These are phyloP conservation scores for Botrylloides violaceus DNA, from an alignment of 23 tunicate species.

Conservation along the genomic window DNA sequence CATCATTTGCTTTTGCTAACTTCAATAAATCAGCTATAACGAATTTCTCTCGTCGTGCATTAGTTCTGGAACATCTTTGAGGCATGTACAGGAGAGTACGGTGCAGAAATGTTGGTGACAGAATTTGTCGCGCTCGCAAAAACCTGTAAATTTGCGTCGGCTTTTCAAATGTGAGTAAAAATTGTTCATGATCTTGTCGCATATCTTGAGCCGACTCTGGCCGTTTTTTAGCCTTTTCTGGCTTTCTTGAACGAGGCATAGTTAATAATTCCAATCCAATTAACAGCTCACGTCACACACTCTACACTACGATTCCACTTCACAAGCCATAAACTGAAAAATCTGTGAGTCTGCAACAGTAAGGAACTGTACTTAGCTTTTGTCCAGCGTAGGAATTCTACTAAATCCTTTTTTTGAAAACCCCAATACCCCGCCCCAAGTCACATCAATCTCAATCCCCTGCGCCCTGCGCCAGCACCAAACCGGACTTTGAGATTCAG, in stretches of 20 bases:
- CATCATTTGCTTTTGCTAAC: not conserved
- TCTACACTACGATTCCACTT: too few relatives aligned
- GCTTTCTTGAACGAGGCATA: slow-evolving; percentile 74
- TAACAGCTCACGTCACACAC: too few relatives aligned
- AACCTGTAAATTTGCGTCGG: slow-evolving; percentile 90
- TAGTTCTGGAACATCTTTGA: slow-evolving; percentile 69
- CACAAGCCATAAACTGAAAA: too few relatives aligned
- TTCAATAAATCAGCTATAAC: not conserved
- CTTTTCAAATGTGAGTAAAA: slow-evolving; percentile 75
- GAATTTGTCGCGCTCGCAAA: slow-evolving; percentile 60
- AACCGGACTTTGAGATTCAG: too few relatives aligned
- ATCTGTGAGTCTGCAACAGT: too few relatives aligned
- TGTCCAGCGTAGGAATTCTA: too few relatives aligned
- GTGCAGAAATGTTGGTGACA: slow-evolving; percentile 69
- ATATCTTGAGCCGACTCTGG: slow-evolving; percentile 53
- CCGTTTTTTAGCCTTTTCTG: slow-evolving; percentile 47
- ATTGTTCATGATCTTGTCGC: slow-evolving; percentile 84
- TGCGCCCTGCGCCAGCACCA: too few relatives aligned
- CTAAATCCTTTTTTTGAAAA: too few relatives aligned
- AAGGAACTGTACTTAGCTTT: too few relatives aligned
- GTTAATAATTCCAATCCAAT: too few relatives aligned
- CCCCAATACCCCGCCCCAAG: too few relatives aligned
- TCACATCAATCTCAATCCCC: too few relatives aligned
- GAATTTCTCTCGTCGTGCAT: slow-evolving; percentile 49
- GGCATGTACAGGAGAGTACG: slow-evolving; percentile 57